Evolutionary conservation across 2,888 invertebrate species (phyloP).

Genomic region (Macropis europaea): DNA sequence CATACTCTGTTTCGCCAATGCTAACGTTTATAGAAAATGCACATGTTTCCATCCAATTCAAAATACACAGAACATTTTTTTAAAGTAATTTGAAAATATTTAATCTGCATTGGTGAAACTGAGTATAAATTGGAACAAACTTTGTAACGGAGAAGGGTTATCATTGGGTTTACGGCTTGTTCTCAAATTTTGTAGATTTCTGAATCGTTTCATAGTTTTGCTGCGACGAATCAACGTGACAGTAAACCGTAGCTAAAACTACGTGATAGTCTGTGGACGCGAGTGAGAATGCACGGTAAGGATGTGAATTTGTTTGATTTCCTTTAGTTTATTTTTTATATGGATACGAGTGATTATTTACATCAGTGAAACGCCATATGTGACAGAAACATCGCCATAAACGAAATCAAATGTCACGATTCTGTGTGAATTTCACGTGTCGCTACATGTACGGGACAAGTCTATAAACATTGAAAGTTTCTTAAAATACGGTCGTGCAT

Average conservation of each 20-base stretch:
- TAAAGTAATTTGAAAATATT: no score
- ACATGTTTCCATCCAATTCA: no score
- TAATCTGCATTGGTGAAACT: no score
- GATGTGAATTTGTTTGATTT: constrained; percentile 2
- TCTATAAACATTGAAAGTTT: constrained; percentile 19
- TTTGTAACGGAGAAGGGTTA: no score
- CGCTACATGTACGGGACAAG: not conserved
- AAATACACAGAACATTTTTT: no score
- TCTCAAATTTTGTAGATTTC: constrained; percentile 7
- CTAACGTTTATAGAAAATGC: no score
- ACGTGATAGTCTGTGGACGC: not conserved
- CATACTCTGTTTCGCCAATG: no score
- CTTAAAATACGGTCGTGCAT: constrained; percentile 15
- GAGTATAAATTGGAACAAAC: no score
- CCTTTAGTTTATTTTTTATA: not conserved
- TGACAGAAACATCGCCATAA: constrained; percentile 7
- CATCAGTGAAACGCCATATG: constrained; percentile 17
- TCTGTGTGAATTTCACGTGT: constrained; percentile 11
- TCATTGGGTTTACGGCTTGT: no score
- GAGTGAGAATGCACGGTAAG: constrained; percentile 18
- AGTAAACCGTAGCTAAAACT: no score
- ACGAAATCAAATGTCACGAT: not conserved
- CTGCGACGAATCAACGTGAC: not conserved
- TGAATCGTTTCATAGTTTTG: not conserved
- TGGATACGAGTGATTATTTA: constrained; percentile 1